Base-by-base conservation (phyloP, 92 coral and sea anemone genomes). In the Zoanthus sansibaricus region DNA sequence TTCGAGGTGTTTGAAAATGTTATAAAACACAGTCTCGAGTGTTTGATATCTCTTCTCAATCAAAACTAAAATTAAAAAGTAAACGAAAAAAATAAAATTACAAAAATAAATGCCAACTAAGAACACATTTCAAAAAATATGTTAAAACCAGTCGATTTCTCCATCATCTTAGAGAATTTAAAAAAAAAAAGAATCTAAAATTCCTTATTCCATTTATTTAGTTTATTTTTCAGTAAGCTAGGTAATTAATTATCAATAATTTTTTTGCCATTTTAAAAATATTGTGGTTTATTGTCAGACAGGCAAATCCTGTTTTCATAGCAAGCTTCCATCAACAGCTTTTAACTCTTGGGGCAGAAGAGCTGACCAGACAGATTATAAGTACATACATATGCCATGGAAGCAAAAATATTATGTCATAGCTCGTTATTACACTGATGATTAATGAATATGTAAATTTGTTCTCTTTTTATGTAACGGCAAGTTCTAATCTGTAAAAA, bases 261-360 rank as follows among this genome's bases (percentile, higher is more conserved):
- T 76, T 54, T 54, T 25, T 55, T 66, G 6, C 68, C 20, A 76
- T 51, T 76, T 18, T 37, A 37, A 37, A 37, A 76, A 51, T 21
- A 48, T 20, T 58, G 25, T 55, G 10, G n/a, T 11, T 52, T 52
- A 20, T 54, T 49, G 37, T 80, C 5, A 64, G 59, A 11, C 20
- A 45, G 25, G 46, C 11, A 9, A 31, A 18, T 18, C 37, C 42
- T 71, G 47, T 80, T 18, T 80, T 80, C 25, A 45, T 13, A 13
- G 25, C 74, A 80, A 45, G 16, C 56, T 75, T 80, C 75, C 64
- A 80, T 74, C 64, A 10, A 9, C 10, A 45, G 85, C 85, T 80
- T 71, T 80, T 80, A 67, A 47, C 30, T 46, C 75, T 66, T 1
- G 56, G 58, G 58, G 52, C 44, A 15, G 21, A 44, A 47, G 84